Evolutionary conservation across 2,888 invertebrate species (phyloP).

Genomic region (Cheilosia impressa): DNA sequence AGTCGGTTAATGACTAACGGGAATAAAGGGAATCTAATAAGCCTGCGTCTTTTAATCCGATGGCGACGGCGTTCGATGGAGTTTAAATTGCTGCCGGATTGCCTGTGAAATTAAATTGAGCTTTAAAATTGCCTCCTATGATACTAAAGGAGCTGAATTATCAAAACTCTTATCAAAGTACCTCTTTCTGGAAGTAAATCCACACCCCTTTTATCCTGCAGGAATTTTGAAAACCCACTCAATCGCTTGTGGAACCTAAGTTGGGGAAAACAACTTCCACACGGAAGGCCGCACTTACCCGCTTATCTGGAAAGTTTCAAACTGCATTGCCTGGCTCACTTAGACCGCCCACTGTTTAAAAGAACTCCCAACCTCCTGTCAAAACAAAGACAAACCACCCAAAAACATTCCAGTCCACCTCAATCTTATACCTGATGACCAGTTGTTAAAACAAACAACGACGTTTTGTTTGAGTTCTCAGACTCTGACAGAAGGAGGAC

Average conservation of each 20-base stretch:
- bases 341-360: conserved; percentile 8
- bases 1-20: neutral
- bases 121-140: no score
- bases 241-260: neutral
- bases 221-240: neutral
- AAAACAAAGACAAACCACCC: neutral
- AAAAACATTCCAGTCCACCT: neutral
- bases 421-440: conserved; percentile 17
- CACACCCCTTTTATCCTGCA: neutral
- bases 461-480: conserved; percentile 6
- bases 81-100: no score
- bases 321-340: neutral
- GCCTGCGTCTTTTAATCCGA: neutral
- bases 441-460: conserved; percentile 27
- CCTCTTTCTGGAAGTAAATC: neutral
- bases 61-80: neutral
- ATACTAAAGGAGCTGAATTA: neutral
- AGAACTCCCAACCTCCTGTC: conserved; percentile 6
- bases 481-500: neutral
- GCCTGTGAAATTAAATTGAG: no score
- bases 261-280: neutral
- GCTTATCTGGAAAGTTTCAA: neutral
- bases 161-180: neutral
- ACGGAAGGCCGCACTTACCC: neutral
- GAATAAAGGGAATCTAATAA: neutral